Evolutionary conservation across 2,888 invertebrate genomes (phyloP).

Genomic region (Cephus pulcher): DNA sequence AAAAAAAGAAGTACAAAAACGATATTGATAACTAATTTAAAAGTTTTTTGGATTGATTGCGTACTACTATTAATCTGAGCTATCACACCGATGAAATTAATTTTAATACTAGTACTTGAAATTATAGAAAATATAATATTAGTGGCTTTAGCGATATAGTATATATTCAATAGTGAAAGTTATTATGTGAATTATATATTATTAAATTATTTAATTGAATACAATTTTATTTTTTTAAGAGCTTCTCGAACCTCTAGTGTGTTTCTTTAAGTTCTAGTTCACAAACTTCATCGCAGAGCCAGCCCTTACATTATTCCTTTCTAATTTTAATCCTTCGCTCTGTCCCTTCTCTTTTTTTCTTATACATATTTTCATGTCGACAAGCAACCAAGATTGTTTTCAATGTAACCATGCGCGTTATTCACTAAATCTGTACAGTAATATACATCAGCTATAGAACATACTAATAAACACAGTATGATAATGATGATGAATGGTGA

Average conservation of each 20-base stretch:
- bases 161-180: slow-evolving; percentile 23
- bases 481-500: background rate
- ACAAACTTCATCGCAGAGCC: background rate
- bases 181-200: slow-evolving; percentile 30
- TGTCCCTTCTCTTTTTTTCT: background rate
- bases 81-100: slow-evolving; percentile 3
- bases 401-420: background rate
- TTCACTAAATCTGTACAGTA: background rate
- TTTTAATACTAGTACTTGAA: slow-evolving; percentile 16
- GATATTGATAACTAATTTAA: slow-evolving; percentile 23
- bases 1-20: slow-evolving; percentile 37
- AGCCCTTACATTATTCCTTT: background rate
- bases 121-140: slow-evolving; percentile 28
- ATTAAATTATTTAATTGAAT: slow-evolving; percentile 47
- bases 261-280: slow-evolving; percentile 11
- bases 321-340: background rate
- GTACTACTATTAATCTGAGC: background rate
- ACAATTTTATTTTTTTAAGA: slow-evolving; percentile 51
- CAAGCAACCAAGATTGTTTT: background rate
- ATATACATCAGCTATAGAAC: slow-evolving; percentile 15
- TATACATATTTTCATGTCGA: background rate
- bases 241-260: slow-evolving; percentile 28
- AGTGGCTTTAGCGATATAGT: slow-evolving; percentile 23
- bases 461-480: slow-evolving; percentile 15
- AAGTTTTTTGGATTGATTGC: background rate